Evolutionary conservation across 2,797 vertebrate genomes (phyloP), one percentile per base, ranked within the genome.

Genomic region (Huso huso): DNA sequence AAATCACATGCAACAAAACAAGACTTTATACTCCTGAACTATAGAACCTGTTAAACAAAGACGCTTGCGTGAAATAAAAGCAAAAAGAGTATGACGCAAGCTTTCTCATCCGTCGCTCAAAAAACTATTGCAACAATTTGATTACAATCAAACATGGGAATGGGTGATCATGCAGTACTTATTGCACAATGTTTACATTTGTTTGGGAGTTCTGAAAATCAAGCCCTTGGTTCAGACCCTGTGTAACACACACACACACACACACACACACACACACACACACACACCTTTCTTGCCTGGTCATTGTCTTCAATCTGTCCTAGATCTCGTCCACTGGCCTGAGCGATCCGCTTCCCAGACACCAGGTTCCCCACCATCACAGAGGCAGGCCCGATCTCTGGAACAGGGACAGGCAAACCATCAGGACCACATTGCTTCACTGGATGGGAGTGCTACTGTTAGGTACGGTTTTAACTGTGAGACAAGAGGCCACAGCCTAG

Each of bases 321-420:
- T 73, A 99, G 62, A 82, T 98, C 96, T 86, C 96, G 86, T 62
- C 96, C 96, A 1, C 96, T 98, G 74, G 95, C 96, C 83, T 98
- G 95, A 52, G 96, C 96, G 68, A 99, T 98, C 78, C 96, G 91
- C 86, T 99, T 99, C 77, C 96, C 96, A 53, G 96, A 97, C 75
- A 99, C 96, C 86, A 99, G 89, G 80, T 98, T 99, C 75, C 96
- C 96, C 81, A 99, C 96, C 95, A 99, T 99, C 90, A 99, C 96
- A 82, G 96, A 99, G 90, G 96, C 96, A 66, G 96, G 96, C 53
- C 96, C 96, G 57, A 99, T 98, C 89, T 99, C 96, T 99, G 83
- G 7, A 11, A 59, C 49, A 67, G 55, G 60, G 37, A 37, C 37
- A 37, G 37, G 37, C 5, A 37, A 37, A 37, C 37, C 37, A 37